These are phyloP conservation scores for Zele albiditarsus DNA, from an alignment of 2,888 invertebrate species.

Conservation along the genomic window DNA sequence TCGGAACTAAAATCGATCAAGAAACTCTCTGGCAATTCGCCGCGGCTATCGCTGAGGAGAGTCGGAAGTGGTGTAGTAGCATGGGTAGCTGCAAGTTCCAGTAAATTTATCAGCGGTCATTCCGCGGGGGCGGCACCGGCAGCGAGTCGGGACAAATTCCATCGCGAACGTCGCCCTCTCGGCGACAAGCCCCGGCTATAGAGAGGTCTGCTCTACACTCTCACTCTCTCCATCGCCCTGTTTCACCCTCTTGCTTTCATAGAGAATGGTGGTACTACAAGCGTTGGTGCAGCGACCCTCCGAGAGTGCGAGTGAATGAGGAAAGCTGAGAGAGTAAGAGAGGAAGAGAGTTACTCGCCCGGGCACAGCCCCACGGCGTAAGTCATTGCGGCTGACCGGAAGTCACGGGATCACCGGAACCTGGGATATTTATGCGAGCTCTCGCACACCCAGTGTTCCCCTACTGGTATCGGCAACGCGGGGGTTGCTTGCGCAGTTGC, in stretches of 20 bases:
- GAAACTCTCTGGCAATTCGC: slow-evolving; percentile 28
- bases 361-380: slow-evolving; percentile 62
- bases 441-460: slow-evolving; percentile 43
- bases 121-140: slow-evolving; percentile 67
- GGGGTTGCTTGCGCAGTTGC: slow-evolving; percentile 31
- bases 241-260: not conserved
- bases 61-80: slow-evolving; percentile 38
- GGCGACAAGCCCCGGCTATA: slow-evolving; percentile 30
- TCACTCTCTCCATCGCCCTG: not conserved
- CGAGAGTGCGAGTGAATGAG: slow-evolving; percentile 7
- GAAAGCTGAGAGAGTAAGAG: slow-evolving; percentile 38
- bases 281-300: slow-evolving; percentile 30
- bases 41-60: slow-evolving; percentile 32
- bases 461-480: slow-evolving; percentile 45
- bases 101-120: slow-evolving; percentile 72
- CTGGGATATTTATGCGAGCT: slow-evolving; percentile 72
- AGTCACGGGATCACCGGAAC: slow-evolving; percentile 73
- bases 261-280: slow-evolving; percentile 36
- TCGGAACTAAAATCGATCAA: slow-evolving; percentile 8
- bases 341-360: slow-evolving; percentile 41
- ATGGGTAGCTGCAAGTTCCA: slow-evolving; percentile 57
- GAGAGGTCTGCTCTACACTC: slow-evolving; percentile 6
- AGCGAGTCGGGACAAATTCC: slow-evolving; percentile 69
- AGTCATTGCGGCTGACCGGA: slow-evolving; percentile 73
- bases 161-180: slow-evolving; percentile 65